Conservation (phyloP, 92 coral and sea anemone species). For the Palythoa caribaeorum region DNA sequence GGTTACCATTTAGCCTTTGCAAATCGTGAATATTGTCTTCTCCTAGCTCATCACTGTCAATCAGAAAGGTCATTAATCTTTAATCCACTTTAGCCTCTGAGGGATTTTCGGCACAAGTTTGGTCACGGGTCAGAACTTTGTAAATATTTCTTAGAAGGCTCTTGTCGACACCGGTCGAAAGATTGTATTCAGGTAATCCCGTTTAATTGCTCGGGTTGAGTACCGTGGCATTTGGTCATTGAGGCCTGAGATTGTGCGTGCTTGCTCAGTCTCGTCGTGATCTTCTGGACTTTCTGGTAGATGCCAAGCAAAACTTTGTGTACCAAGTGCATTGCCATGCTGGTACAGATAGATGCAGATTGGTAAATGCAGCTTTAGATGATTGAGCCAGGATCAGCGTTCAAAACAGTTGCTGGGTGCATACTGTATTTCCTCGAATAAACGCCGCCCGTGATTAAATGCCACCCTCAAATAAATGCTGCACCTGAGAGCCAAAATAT, state of each 20-base stretch:
- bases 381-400: background rate
- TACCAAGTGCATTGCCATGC: slow-evolving; percentile 16
- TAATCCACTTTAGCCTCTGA: slow-evolving; percentile 9
- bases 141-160: background rate
- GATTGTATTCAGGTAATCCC: background rate
- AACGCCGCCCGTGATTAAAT: too few species aligned
- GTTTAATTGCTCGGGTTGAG: slow-evolving; percentile 17
- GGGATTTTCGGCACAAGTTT: background rate
- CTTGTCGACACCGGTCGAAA: background rate
- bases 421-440: too few species aligned
- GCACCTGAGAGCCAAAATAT: too few species aligned
- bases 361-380: background rate
- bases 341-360: background rate
- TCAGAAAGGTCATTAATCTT: background rate
- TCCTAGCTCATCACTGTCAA: slow-evolving; percentile 8
- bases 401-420: slow-evolving; percentile 22
- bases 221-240: background rate
- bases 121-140: slow-evolving; percentile 1
- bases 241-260: background rate
- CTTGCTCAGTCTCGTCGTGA: background rate
- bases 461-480: too few species aligned
- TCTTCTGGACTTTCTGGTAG: background rate
- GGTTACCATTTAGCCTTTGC: background rate
- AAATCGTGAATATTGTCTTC: background rate
- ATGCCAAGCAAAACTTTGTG: background rate